phyloP scores from a whole-genome alignment of 2,888 invertebrate species.

The Metalampra italica region DNA sequence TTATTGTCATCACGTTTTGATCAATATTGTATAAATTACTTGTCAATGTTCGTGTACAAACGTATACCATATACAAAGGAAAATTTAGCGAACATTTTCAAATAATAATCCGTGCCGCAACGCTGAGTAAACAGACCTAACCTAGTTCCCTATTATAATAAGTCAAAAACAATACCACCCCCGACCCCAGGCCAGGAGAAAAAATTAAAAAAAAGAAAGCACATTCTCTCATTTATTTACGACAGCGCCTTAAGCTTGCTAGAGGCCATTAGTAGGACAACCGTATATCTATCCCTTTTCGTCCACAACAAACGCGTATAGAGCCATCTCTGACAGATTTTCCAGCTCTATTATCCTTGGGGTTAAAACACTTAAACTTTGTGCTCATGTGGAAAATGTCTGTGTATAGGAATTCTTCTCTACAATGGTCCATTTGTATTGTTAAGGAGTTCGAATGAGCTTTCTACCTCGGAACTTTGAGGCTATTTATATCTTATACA shows the following conservation, averaged over 20 bases:
- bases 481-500: too few species aligned
- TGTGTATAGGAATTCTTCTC: conserved; percentile 1
- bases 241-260: conserved; percentile 39
- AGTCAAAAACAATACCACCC: not conserved
- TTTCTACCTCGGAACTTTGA: too few species aligned
- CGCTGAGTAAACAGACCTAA: not conserved
- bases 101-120: too few species aligned
- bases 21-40: too few species aligned
- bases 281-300: conserved; percentile 33
- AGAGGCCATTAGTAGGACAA: conserved; percentile 40
- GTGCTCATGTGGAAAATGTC: conserved; percentile 22
- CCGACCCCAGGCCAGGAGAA: not conserved
- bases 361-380: conserved; percentile 37
- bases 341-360: conserved; percentile 29
- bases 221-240: conserved; percentile 50
- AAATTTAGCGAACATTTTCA: too few species aligned
- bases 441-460: not conserved
- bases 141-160: not conserved
- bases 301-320: conserved; percentile 19
- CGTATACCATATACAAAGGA: too few species aligned
- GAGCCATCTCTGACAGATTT: conserved; percentile 34
- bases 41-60: too few species aligned
- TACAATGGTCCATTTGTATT: not conserved
- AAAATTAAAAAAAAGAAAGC: conserved; percentile 27
- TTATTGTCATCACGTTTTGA: too few species aligned